Base-by-base conservation (phyloP, 2,888 invertebrate species). In the Smittia aterrima region DNA sequence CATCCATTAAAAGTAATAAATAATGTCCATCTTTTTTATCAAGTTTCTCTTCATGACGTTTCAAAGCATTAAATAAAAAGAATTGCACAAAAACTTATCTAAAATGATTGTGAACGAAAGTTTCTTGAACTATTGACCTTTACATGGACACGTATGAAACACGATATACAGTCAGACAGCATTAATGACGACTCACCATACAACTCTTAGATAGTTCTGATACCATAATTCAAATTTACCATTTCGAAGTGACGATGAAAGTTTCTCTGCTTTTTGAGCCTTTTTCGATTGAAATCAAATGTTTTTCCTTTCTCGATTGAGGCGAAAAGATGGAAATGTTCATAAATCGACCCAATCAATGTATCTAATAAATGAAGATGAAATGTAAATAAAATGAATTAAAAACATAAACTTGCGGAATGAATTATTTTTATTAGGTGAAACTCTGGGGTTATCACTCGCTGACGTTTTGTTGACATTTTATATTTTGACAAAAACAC, bases 191-290 rank as follows among this genome's bases (percentile, higher is more conserved):
- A 58, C 9, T 24, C 62, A 20, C 62, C 27, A n/a, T 64, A 24
- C 64, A 64, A 64, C 9, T 64, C 22, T 64, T 64, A 64, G 64
- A 64, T 64, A 64, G 64, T 64, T 64, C 64, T 64, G 64, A 64
- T 64, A 64, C 20, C 64, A 27, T 64, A 64, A 64, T 64, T 64
- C 25, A 64, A 64, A 64, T 24, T 64, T 64, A 64, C 64, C 24
- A 58, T 58, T 58, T 58, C 18, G 18, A 58, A 47, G n/a, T 47
- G 47, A 32, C 32, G 32, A 47, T n/a, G 47, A 47, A 47, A 47
- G 47, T 47, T 47, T 47, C 47, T 47, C 47, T 47, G 47, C 47
- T 47, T 47, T 38, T 47, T 47, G 47, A 47, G 47, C 47, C 47
- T 47, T 47, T 9, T 47, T 47, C 47, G 47, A 47, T 47, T 11